Base-by-base conservation (phyloP, 2,797 vertebrate genomes). In the Chanos chanos region DNA sequence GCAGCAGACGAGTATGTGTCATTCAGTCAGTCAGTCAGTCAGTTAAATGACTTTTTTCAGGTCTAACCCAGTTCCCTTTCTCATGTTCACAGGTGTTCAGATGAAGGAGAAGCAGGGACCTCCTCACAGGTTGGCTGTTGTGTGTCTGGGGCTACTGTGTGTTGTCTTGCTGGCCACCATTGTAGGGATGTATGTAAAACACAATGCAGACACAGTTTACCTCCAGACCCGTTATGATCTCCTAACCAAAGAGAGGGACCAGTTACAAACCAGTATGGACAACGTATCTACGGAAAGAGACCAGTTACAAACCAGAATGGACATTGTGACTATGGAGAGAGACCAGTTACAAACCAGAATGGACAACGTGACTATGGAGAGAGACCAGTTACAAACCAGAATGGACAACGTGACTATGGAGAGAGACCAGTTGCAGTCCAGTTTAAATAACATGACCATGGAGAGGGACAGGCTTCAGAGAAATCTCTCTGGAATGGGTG, bases 141-240 rank as follows among this genome's bases (percentile, higher is more conserved):
- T 55, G 53, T 45, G 30, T 61, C 37, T 70, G 43, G 72, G 68
- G 5, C 13, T 74, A 34, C 40, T 74, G 19, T 67, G 68, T 53
- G 30, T 40, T 21, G 12, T 55, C 6, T 9, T 37, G 27, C 41
- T 64, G 33, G 13, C 16, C 16, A 9, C 44, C 44, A n/a, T 55
- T 1, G 25, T 40, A 30, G 54, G 12, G 13, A 34, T 10, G 12
- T 25, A 34, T 37, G 22, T 39, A 15, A 51, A 37, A 24, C 39
- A 16, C 24, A 54, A 34, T 25, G 7, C 7, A 22, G 8, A 54
- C 51, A 27, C 18, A 37, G 34, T 13, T 7, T 54, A 10, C 28
- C 15, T 16, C 15, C 15, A 10, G 10, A 21, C 22, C 15, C 4
- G 27, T 40, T 18, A 4, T 27, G 33, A 18, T 1, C 15, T 3